Evolutionary conservation across 2,797 vertebrate genomes (phyloP).

Genomic region (Adelosebastes latens): DNA sequence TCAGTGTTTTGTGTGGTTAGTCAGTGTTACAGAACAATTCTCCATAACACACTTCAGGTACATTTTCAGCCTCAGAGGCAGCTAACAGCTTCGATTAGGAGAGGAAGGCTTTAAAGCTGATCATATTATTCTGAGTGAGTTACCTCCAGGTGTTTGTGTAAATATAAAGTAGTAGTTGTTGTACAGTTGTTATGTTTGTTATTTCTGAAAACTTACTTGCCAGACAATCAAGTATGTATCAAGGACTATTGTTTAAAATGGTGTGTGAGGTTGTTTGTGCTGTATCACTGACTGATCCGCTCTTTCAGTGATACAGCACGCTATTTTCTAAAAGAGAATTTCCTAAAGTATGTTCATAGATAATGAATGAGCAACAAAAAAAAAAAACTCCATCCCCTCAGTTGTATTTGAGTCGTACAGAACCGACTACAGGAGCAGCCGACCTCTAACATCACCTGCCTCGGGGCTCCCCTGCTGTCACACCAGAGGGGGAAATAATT

Average conservation of each 20-base stretch:
- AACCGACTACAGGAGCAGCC: background rate
- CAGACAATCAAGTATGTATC: background rate
- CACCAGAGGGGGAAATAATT: background rate
- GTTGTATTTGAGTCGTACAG: background rate
- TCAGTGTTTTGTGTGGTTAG: too few species aligned
- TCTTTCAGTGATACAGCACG: background rate
- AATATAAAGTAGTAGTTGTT: background rate
- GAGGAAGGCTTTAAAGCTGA: background rate
- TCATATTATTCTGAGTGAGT: background rate
- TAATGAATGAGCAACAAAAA: background rate
- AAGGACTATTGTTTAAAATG: background rate
- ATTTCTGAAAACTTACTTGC: background rate
- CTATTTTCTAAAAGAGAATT: background rate
- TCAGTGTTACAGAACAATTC: too few species aligned
- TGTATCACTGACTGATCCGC: background rate
- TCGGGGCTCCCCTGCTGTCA: background rate
- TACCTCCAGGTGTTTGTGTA: background rate
- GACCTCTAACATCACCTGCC: background rate
- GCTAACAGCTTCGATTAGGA: background rate
- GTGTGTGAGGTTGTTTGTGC: background rate
- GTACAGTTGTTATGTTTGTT: background rate
- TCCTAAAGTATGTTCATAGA: background rate
- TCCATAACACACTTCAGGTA: background rate
- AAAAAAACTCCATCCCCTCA: background rate
- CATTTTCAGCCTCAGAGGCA: background rate